Percentiles rank a stretch among this genome's conserved stretches.
Conservation (phyloP, 2,888 invertebrate genomes). For the Tachina grossa region DNA sequence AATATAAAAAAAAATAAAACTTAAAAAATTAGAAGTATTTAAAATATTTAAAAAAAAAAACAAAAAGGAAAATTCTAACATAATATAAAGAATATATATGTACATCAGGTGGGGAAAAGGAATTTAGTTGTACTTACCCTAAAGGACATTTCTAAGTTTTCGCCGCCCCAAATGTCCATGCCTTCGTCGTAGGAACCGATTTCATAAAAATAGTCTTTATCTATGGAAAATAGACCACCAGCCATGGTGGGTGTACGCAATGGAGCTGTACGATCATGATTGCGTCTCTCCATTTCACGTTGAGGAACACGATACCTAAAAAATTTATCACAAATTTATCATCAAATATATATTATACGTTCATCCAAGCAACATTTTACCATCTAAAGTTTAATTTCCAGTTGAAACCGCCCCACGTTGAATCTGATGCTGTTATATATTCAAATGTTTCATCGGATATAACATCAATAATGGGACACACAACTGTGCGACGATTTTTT, state of each 20-base stretch:
- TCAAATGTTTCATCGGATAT: slow-evolving; percentile 99
- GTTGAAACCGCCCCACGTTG: slow-evolving; percentile 99
- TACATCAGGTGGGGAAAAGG: neutral
- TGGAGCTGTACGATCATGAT: slow-evolving; percentile 95
- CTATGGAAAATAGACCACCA: slow-evolving; percentile 97
- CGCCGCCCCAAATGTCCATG: slow-evolving; percentile 99
- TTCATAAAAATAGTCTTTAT: slow-evolving; percentile 98
- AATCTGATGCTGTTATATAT: slow-evolving; percentile 99
- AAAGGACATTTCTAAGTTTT: slow-evolving; percentile 84
- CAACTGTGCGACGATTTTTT: slow-evolving; percentile 95
- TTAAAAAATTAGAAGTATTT: neutral
- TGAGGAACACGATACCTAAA: slow-evolving; percentile 96
- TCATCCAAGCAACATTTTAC: slow-evolving; percentile 83
- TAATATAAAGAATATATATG: neutral
- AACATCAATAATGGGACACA: slow-evolving; percentile 99
- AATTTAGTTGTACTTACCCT: slow-evolving; percentile 80
- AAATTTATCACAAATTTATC: neutral
- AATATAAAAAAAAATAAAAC: slow-evolving; percentile 25
- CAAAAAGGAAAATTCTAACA: slow-evolving; percentile 28
- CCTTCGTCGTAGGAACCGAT: slow-evolving; percentile 99
- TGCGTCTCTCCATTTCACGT: slow-evolving; percentile 96
- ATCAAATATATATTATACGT: neutral
- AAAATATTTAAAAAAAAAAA: slow-evolving; percentile 5
- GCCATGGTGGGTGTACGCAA: slow-evolving; percentile 99
- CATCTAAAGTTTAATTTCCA: slow-evolving; percentile 99